A percentile compares a stretch with the other conserved stretches of the same genome.
These are phyloP conservation scores for Meles meles DNA, from an alignment of 2,113 vertebrate genomes.

Conservation along the genomic window DNA sequence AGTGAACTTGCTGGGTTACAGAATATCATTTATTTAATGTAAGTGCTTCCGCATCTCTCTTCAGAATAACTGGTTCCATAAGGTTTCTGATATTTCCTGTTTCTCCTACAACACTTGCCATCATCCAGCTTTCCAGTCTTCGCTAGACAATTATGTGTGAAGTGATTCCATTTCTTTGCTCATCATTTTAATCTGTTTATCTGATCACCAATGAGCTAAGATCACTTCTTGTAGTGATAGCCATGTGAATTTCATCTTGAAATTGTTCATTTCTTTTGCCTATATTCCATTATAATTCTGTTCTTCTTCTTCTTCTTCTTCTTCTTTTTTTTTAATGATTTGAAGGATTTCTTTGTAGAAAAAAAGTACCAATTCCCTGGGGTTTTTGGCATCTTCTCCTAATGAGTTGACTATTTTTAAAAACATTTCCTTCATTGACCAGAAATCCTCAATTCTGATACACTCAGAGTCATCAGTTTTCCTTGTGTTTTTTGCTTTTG, in stretches of 20 bases:
- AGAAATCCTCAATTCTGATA: conserved; percentile 6
- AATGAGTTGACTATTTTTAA: background rate
- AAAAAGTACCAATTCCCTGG: background rate
- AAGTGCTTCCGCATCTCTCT: background rate
- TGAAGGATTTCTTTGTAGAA: background rate
- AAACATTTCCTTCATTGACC: background rate
- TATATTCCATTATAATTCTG: background rate
- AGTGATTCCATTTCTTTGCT: background rate
- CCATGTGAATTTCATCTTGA: background rate
- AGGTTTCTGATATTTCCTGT: background rate
- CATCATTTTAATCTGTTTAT: background rate
- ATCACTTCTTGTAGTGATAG: background rate
- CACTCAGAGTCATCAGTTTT: background rate
- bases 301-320: too few species aligned
- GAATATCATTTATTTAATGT: background rate
- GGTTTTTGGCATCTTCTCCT: background rate
- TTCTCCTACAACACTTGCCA: background rate
- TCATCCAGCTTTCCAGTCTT: background rate
- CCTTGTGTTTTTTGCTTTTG: background rate
- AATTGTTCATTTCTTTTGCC: background rate
- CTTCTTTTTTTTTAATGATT: background rate
- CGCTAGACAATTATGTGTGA: background rate
- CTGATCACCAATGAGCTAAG: background rate
- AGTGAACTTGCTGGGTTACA: background rate
- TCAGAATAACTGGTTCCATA: background rate